Conservation (phyloP, 2,797 vertebrate genomes). For the Miichthys miiuy region DNA sequence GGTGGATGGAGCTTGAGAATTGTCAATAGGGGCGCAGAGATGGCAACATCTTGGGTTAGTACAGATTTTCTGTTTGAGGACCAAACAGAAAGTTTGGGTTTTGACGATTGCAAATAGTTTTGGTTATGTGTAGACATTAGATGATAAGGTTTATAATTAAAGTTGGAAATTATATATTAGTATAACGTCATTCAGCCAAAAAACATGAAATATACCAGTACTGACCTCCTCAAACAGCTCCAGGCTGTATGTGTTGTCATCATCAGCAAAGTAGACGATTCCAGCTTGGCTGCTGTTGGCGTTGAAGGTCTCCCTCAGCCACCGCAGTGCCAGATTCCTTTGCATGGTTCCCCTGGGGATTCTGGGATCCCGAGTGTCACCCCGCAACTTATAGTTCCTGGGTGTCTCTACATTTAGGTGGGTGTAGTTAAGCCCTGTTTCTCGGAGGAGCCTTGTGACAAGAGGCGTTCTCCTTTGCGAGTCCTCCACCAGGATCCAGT, state of each 20-base stretch:
- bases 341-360: slow-evolving; percentile 98
- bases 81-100: not conserved
- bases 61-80: not conserved
- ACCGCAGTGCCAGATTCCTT: slow-evolving; percentile 95
- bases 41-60: not conserved
- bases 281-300: slow-evolving; percentile 92
- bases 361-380: slow-evolving; percentile 93
- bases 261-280: slow-evolving; percentile 95
- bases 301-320: slow-evolving; percentile 96
- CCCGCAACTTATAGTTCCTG: slow-evolving; percentile 95
- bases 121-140: not conserved
- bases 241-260: slow-evolving; percentile 98
- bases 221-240: slow-evolving; percentile 96
- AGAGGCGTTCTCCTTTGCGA: slow-evolving; percentile 92
- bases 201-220: not conserved
- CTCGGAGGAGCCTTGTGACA: slow-evolving; percentile 91
- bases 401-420: slow-evolving; percentile 98
- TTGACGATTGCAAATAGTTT: not conserved
- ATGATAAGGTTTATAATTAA: not conserved
- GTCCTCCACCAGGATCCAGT: slow-evolving; percentile 99
- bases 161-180: not conserved
- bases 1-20: slow-evolving; percentile 1
- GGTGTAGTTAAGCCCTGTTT: slow-evolving; percentile 97
- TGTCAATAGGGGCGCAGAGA: not conserved
- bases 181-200: not conserved